Evolutionary conservation across 2,888 invertebrate genomes (phyloP).

Genomic region (Andrena haemorrhoa): DNA sequence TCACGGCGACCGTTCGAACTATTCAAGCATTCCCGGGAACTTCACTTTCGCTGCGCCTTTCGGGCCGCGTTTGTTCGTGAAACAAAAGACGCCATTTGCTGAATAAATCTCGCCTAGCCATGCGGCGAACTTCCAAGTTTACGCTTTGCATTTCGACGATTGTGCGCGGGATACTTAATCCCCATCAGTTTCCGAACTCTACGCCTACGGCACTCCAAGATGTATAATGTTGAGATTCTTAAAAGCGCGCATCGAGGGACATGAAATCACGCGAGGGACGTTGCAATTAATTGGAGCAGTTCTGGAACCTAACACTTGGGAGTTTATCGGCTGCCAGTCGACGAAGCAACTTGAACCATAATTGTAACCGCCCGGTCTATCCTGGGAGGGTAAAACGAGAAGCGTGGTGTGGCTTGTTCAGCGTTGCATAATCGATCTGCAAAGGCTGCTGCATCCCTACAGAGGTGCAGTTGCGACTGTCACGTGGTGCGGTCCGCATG

Average conservation of each 20-base stretch:
- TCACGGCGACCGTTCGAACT: slow-evolving; percentile 15
- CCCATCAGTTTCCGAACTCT: slow-evolving; percentile 32
- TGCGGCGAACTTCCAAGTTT: slow-evolving; percentile 29
- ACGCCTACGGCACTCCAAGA: not conserved
- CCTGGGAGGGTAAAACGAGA: not conserved
- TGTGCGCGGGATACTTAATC: not conserved
- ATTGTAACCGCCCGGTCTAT: not conserved
- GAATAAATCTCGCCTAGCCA: slow-evolving; percentile 43
- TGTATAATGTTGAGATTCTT: not conserved
- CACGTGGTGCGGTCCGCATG: slow-evolving; percentile 35
- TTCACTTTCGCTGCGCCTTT: slow-evolving; percentile 43
- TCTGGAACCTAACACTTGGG: not conserved
- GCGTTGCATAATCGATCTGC: slow-evolving; percentile 49
- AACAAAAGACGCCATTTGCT: slow-evolving; percentile 44
- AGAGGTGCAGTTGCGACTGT: slow-evolving; percentile 42
- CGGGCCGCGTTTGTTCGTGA: slow-evolving; percentile 18
- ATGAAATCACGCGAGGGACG: not conserved
- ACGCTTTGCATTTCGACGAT: slow-evolving; percentile 36
- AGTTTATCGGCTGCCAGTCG: not conserved
- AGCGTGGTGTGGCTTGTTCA: not conserved
- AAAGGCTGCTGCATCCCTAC: slow-evolving; percentile 34
- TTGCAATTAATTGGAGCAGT: not conserved
- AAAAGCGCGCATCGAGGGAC: not conserved
- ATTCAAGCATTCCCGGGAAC: slow-evolving; percentile 34
- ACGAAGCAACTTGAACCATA: not conserved